Evolutionary conservation across 1,140 invertebrate genomes (phyloP), one percentile per base, ranked within the genome.

Genomic region (Temnothorax longispinosus): DNA sequence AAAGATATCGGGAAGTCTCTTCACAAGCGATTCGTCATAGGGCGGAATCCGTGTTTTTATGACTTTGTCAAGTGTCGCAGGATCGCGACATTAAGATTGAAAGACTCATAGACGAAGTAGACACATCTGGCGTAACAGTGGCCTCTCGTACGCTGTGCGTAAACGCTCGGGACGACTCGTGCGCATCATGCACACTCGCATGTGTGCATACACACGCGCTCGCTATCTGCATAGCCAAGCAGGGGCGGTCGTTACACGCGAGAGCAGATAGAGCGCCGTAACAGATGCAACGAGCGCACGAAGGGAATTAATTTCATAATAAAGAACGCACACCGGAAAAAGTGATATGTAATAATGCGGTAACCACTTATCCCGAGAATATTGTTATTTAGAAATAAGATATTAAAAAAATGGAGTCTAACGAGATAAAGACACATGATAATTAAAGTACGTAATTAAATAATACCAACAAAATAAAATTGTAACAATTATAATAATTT

Each of bases 71-170:
- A 85, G 74, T 56, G 32, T 86, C 27, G 88, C 41, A 27, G 27
- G 11, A 58, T 32, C 32, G 56, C 54, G 11, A 52, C 44, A 54
- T 86, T 65, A 74, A 85, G 56, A 85, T 89, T 69, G 75, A n/a
- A 35, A 74, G 74, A 27, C 58, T 62, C 81, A 56, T 89, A 78
- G 72, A 89, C 78, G 52, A 85, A 89, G 76, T 89, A 82, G 84
- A 86, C 71, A 81, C 76, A 82, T 89, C 87, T 89, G 88, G 88
- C 87, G 64, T 87, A 89, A 89, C 82, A 87, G 76, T 81, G 75
- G 82, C 54, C 67, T 86, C 58, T 81, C 60, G 60, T 86, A 89
- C 82, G 58, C 35, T 54, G 71, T 87, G 71, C 54, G 87, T 87
- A 86, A 86, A 84, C 71, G 75, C 64, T 89, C 62, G 72, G 15